Evolutionary conservation across 2,113 vertebrate genomes (phyloP), one percentile per base, ranked within the genome.

Genomic region (Mustela lutreola): DNA sequence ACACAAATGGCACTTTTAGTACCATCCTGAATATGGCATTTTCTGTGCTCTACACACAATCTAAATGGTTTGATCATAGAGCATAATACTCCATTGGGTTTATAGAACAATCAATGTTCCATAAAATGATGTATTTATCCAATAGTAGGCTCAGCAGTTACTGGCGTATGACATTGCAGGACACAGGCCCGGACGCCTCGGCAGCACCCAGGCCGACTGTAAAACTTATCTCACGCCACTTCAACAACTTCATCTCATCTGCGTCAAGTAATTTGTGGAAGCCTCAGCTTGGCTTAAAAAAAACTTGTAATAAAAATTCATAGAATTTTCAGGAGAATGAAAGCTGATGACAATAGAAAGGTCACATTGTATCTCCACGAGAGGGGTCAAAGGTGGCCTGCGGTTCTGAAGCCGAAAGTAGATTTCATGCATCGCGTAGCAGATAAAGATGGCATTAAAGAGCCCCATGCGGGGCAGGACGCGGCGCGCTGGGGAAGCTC

Each of bases 271-370:
- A 99, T 99, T 99, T 99, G 99, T 99, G 99, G 99, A 99, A 99
- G 99, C 98, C 98, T 99, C 98, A 99, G 99, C 99, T 98, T 98
- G 98, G 98, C 97, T 98, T 98, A 98, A 99, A 98, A 99, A 98
- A 99, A 99, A 98, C 98, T 98, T 98, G 99, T 99, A 99, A 99
- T 99, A 99, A 99, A 99, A 99, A 99, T 99, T 99, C 99, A 99
- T 99, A 99, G 99, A 99, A 99, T 99, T 99, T 99, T 99, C 99
- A 99, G 98, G 99, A 99, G 99, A 98, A 99, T 99, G 99, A 99
- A 99, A 99, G 99, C 99, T 98, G 99, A 99, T 99, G 99, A 99
- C 99, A 99, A 99, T 98, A 99, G 99, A 99, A 98, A 99, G 99
- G 99, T 99, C 99, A 99, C 99, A 99, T 99, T 99, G 99, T 98